A percentile compares a stretch with the other conserved stretches of the same genome.
Evolutionary conservation across 1,140 invertebrate species (phyloP).

Genomic region (Acromyrmex echinatior): DNA sequence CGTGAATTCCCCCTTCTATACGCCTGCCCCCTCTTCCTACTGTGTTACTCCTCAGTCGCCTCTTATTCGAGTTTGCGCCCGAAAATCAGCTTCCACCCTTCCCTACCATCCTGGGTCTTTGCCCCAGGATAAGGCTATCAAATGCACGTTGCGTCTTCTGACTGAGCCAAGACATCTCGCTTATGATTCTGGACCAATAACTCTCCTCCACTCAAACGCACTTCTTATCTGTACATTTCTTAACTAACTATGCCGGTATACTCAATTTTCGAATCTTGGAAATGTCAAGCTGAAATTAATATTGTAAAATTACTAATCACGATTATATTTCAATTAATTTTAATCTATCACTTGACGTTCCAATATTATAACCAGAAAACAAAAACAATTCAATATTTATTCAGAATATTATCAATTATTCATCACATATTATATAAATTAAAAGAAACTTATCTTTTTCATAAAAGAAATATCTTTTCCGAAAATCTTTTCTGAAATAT

Average conservation of each 20-base stretch:
- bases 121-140: slow-evolving; percentile 85
- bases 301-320: not conserved
- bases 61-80: slow-evolving; percentile 76
- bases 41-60: slow-evolving; percentile 33
- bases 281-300: not conserved
- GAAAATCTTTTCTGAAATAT: not conserved
- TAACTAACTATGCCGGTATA: not conserved
- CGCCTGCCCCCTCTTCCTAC: not conserved
- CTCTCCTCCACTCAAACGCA: not conserved
- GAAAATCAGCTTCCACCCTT: slow-evolving; percentile 75
- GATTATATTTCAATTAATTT: not conserved
- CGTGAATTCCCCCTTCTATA: slow-evolving; percentile 32
- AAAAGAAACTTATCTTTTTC: not conserved
- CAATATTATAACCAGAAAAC: not conserved
- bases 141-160: slow-evolving; percentile 82
- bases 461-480: not conserved
- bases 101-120: slow-evolving; percentile 75
- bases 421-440: not conserved
- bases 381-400: not conserved
- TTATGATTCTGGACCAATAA: slow-evolving; percentile 52
- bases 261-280: not conserved
- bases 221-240: not conserved
- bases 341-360: not conserved
- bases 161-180: slow-evolving; percentile 18
- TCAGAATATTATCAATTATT: not conserved